Evolutionary conservation across 1,140 invertebrate species (phyloP), one percentile per base, ranked within the genome.

Genomic region (Copidosoma floridanum): DNA sequence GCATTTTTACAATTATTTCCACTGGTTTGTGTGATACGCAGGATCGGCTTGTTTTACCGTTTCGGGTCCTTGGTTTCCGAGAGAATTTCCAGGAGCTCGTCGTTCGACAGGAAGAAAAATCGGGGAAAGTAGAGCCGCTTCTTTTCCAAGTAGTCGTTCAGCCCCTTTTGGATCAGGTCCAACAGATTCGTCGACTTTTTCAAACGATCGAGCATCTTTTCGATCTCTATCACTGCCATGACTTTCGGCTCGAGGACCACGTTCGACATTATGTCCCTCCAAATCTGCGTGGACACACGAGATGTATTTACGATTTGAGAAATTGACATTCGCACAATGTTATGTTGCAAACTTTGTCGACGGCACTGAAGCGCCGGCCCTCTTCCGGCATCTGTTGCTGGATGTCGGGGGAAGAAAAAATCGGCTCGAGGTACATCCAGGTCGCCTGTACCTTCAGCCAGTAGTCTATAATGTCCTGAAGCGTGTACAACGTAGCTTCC

Each of bases 91-190:
- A 98, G 80, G 23, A 99, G 76, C 75, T 98, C 95, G 74, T 98
- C 95, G 75, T 98, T 98, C 6, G 96, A 98, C 16, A 99, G 80
- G 79, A 98, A 98, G 85, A 98, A 98, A 83, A 99, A 98, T 65
- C 94, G 82, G 3, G 96, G 93, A 80, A 98, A 99, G 71, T 87
- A 96, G 0, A 97, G 81, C 23, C 95, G 83, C 73, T 98, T 98
- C 83, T 97, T 97, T 78, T 98, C 95, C 65, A 99, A 81, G 74
- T 98, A 98, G 57, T 91, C 91, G 73, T 97, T 95, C 8, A 99
- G 80, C 44, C 95, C 95, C 75, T 92, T 89, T 71, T 95, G 93
- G 58, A 98, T 95, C 44, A 94, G 80, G 69, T 98, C 92, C 41
- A 95, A 75, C 2, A 97, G 76, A 51, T 86, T 89, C 67, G 93